Conservation (phyloP, 2,113 vertebrate species). For the Hippocampus guttulatus region DNA sequence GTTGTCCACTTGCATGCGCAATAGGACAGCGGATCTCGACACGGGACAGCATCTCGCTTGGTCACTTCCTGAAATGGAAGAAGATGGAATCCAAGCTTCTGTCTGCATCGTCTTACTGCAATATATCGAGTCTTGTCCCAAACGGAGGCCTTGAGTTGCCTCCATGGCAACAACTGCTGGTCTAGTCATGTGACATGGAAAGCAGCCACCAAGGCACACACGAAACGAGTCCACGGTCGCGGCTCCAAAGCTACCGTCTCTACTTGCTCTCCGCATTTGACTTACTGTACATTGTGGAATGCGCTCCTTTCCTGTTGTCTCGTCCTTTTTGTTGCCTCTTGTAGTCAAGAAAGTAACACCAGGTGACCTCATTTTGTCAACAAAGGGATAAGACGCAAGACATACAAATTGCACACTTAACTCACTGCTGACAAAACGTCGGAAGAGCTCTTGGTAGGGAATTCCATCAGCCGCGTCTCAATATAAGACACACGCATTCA, state of each 20-base stretch:
- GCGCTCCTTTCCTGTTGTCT: too few relatives aligned
- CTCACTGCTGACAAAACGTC: slow-evolving; percentile 28
- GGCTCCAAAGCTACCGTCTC: not conserved
- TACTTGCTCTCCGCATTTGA: too few relatives aligned
- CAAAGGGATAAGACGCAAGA: not conserved
- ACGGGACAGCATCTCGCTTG: too few relatives aligned
- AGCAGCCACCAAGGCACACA: not conserved
- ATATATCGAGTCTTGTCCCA: not conserved
- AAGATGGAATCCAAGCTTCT: not conserved
- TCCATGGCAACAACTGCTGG: not conserved
- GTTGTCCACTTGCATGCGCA: too few relatives aligned
- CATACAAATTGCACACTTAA: not conserved
- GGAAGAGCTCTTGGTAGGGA: slow-evolving; percentile 40
- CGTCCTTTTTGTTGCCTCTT: too few relatives aligned
- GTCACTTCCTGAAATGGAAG: not conserved
- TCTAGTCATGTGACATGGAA: not conserved
- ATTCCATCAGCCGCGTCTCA: slow-evolving; percentile 31
- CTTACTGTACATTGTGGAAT: too few relatives aligned
- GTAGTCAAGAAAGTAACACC: not conserved
- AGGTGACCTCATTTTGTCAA: not conserved
- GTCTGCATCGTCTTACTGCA: not conserved
- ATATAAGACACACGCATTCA: not conserved
- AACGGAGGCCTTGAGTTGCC: not conserved
- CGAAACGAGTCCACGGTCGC: not conserved
- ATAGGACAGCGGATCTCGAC: too few relatives aligned